phyloP scores from a whole-genome alignment of 2,797 vertebrate genomes.

The Diplodus sargus region DNA sequence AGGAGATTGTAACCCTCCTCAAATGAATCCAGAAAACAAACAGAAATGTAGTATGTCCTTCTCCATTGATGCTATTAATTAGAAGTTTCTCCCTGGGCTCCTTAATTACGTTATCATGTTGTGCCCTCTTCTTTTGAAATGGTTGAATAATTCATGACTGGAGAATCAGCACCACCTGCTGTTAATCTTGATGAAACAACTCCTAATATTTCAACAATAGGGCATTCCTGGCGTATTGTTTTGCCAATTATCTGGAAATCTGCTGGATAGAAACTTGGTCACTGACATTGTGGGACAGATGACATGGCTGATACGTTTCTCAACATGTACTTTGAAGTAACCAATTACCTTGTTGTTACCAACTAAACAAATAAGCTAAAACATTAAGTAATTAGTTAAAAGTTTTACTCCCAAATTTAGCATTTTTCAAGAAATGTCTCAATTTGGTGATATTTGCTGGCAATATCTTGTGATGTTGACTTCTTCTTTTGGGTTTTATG shows the following conservation, averaged over 20 bases:
- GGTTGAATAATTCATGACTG: background rate
- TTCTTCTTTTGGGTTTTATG: no score
- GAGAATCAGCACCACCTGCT: background rate
- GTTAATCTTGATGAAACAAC: background rate
- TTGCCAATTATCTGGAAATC: background rate
- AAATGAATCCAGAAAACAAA: background rate
- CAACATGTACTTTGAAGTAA: background rate
- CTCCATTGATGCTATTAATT: background rate
- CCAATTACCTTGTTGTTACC: no score
- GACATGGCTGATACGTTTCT: background rate
- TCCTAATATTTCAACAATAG: background rate
- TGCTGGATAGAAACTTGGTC: background rate
- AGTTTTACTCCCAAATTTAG: no score
- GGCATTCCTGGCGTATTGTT: background rate
- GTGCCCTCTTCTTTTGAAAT: background rate
- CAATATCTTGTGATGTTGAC: no score
- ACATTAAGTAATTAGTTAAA: no score
- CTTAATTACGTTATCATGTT: background rate
- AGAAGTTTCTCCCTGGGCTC: background rate
- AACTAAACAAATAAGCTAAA: no score
- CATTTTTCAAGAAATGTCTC: background rate
- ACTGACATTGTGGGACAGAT: background rate
- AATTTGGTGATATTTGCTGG: background rate
- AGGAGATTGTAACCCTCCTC: background rate
- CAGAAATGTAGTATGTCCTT: background rate